Evolutionary conservation across 1,140 invertebrate species (phyloP).

Genomic region (Euura lappo): DNA sequence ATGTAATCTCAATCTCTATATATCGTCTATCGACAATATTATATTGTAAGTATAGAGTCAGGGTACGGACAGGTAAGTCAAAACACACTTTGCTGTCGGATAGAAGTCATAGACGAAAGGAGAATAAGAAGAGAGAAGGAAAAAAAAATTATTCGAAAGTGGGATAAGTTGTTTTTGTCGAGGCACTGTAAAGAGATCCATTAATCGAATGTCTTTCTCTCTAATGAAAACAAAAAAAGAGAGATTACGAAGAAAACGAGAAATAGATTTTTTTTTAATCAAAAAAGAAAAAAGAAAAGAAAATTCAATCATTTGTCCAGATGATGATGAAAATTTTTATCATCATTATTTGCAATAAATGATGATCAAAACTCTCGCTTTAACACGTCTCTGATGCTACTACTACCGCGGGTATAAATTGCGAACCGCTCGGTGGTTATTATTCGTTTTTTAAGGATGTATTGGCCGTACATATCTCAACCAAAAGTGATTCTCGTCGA

Average conservation of each 20-base stretch:
- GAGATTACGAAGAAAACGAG: too few relatives aligned
- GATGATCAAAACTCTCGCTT: background rate
- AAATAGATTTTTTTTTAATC: too few relatives aligned
- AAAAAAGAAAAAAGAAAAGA: too few relatives aligned
- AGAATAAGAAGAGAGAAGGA: too few relatives aligned
- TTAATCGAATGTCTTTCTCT: conserved; percentile 5
- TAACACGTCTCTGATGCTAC: background rate
- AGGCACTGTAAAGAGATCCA: background rate
- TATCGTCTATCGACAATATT: background rate
- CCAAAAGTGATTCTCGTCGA: too few relatives aligned
- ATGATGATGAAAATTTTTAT: too few relatives aligned
- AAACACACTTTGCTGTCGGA: background rate
- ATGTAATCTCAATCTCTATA: background rate
- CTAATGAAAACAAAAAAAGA: background rate
- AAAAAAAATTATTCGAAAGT: background rate
- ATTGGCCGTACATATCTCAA: too few relatives aligned
- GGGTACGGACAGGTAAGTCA: background rate
- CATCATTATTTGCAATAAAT: background rate
- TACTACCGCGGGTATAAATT: too few relatives aligned
- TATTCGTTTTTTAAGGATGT: too few relatives aligned
- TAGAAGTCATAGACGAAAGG: too few relatives aligned
- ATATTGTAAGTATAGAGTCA: background rate
- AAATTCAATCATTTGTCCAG: too few relatives aligned
- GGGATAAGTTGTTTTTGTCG: background rate
- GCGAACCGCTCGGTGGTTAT: too few relatives aligned